Evolutionary conservation across 2,888 invertebrate species (phyloP), one percentile per base, ranked within the genome.

Genomic region (Patella pellucida): DNA sequence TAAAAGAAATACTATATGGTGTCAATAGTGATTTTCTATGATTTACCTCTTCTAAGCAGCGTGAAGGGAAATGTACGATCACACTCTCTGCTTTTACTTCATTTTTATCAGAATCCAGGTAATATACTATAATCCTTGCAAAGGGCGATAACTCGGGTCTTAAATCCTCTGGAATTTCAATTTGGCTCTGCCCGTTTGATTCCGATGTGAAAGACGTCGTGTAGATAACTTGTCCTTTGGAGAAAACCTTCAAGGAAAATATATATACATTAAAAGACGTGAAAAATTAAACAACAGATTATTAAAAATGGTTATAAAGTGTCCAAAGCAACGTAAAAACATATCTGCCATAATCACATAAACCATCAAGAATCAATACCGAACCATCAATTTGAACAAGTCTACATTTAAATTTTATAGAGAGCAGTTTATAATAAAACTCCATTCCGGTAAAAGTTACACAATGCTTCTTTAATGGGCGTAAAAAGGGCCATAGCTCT

Each of bases 21-120:
- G 31, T 31, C 31, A 31, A 31, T 41, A 41, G 41, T 41, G 41
- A 41, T 41, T 41, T 41, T 41, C 41, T 41, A 14, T 31, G 27
- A 27, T 68, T 16, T 75, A 83, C 83, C 78, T 83, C 79, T 27
- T 81, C 78, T 50, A 73, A n/a, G 69, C 83, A 83, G 14, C 52
- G 56, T 31, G 82, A 74, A 2, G 52, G 74, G 1, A 81, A 76
- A 54, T 82, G 79, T 12, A 82, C 73, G 27, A 72, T 50, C 12
- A 82, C 11, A n/a, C 81, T 78, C 67, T 83, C 83, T 12, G 78
- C 73, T 50, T 82, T 78, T 4, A 79, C 27, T 27, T 82, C 80
- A 2, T 50, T 67, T 14, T 52, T 62, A 14, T 19, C 56, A 11
- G 72, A 62, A 14, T 56, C 56, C 31, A 73, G 70, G 27, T 69